Evolutionary conservation across 2,888 invertebrate genomes (phyloP).

Genomic region (Rhingia campestris): DNA sequence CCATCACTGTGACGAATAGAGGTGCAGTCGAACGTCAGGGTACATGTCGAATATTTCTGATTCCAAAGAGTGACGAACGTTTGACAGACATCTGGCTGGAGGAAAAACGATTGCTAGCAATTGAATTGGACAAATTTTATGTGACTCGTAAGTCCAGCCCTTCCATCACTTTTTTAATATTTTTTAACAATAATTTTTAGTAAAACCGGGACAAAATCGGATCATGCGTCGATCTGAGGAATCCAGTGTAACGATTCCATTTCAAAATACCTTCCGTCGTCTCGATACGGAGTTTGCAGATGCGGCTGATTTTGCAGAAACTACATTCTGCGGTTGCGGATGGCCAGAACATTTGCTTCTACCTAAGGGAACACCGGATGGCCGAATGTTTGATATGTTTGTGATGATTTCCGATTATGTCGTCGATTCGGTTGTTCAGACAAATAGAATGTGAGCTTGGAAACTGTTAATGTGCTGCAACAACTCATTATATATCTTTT

Average conservation of each 20-base stretch:
- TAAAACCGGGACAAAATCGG: conserved; percentile 87
- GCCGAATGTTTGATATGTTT: conserved; percentile 88
- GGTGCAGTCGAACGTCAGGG: conserved; percentile 83
- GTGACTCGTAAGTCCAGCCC: conserved; percentile 84
- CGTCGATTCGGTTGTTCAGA: conserved; percentile 84
- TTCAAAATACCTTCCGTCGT: conserved; percentile 90
- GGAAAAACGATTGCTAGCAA: conserved; percentile 86
- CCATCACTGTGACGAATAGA: conserved; percentile 85
- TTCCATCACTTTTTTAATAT: background rate
- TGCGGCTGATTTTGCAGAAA: conserved; percentile 83
- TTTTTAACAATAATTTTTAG: conserved; percentile 81
- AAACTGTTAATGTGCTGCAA: no score
- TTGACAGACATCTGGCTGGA: conserved; percentile 84
- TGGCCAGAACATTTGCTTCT: conserved; percentile 93
- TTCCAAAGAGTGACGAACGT: conserved; percentile 87
- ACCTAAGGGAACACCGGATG: conserved; percentile 88
- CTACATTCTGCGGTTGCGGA: conserved; percentile 94
- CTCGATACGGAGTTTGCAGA: conserved; percentile 83
- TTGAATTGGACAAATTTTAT: conserved; percentile 88
- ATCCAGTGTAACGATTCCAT: conserved; percentile 92
- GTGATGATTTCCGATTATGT: conserved; percentile 90
- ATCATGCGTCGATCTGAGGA: conserved; percentile 87
- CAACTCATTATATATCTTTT: background rate
- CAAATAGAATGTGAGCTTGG: conserved; percentile 73
- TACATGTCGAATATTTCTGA: conserved; percentile 87